Evolutionary conservation across 2,888 invertebrate species (phyloP), one percentile per base, ranked within the genome.

Genomic region (Noctua fimbriata): DNA sequence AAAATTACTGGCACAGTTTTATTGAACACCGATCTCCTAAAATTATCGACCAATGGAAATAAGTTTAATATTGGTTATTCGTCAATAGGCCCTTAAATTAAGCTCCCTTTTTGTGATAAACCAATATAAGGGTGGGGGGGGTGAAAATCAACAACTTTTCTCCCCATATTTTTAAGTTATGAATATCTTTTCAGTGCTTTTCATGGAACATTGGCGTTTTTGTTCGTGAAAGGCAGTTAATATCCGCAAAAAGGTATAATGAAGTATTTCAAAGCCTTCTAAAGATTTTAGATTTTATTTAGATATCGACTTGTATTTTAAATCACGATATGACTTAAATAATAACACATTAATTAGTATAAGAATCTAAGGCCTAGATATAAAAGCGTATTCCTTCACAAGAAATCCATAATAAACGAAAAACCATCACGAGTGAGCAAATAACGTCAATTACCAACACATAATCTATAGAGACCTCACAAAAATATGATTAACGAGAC

Each of bases 401-500:
- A 78, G 41, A 47, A 63, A 73, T 24, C 32, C 21, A 52, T 36
- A 69, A 79, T 32, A 41, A 18, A 63, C 47, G 36, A 69, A 66
- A 74, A 73, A 18, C 69, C 52, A 73, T 47, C 49, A 65, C 32
- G 32, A 70, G 16, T 28, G 63, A 82, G 21, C 36, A 72, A 85
- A 85, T 74, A 24, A 73, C 65, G 74, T 36, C 69, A 78, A 85
- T 84, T 75, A 78, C 70, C 28, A 74, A 47, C 71, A 75, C 52
- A 78, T 75, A 60, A 85, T 74, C 63, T 41, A 69, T 76, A 72
- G 58, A 47, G n/a, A 63, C 44, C 49, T 41, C 32, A 70, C 70
- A 82, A 85, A 85, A 79, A 79, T 85, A 79, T 82, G 70, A 85
- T 85, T 86, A 85, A 79, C 73, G 82, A 65, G 76, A 66, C 21